Evolutionary conservation across 1,140 invertebrate species (phyloP).

Genomic region (Brachystomella parvula): DNA sequence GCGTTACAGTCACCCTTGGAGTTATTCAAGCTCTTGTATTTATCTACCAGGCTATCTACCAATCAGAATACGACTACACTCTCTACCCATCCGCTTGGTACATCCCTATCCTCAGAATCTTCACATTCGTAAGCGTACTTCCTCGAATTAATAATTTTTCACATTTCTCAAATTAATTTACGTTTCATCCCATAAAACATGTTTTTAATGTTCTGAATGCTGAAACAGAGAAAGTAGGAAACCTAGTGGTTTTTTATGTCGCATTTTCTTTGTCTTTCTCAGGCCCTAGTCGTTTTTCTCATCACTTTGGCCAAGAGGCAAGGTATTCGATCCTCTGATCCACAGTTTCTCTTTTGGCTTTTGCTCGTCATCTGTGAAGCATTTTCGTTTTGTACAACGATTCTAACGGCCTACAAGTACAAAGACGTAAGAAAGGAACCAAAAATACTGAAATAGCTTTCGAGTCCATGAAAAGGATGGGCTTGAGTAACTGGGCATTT

Average conservation of each 20-base stretch:
- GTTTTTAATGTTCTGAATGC: neutral
- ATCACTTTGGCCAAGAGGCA: conserved; percentile 67
- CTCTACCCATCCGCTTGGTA: neutral
- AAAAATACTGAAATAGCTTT: neutral
- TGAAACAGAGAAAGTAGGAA: neutral
- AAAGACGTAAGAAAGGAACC: neutral
- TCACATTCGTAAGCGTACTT: conserved; percentile 13
- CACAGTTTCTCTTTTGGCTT: conserved; percentile 83
- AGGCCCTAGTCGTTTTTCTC: conserved; percentile 60
- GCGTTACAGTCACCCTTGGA: conserved; percentile 3
- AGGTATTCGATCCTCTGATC: conserved; percentile 78
- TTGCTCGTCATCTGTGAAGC: conserved; percentile 59
- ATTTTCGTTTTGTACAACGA: conserved; percentile 59
- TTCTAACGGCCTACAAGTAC: neutral
- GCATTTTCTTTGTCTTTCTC: neutral
- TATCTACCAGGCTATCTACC: neutral
- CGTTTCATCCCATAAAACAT: too few relatives aligned
- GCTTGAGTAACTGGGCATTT: neutral
- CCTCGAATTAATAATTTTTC: too few relatives aligned
- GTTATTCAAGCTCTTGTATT: conserved; percentile 6
- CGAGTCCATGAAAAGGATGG: neutral
- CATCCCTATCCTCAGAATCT: conserved; percentile 12
- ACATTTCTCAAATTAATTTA: too few relatives aligned
- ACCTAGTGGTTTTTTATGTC: conserved; percentile 41
- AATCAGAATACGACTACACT: neutral